Percentiles rank a stretch among this genome's conserved stretches.
Conservation (phyloP, 2,888 invertebrate species). For the Apeira syringaria region DNA sequence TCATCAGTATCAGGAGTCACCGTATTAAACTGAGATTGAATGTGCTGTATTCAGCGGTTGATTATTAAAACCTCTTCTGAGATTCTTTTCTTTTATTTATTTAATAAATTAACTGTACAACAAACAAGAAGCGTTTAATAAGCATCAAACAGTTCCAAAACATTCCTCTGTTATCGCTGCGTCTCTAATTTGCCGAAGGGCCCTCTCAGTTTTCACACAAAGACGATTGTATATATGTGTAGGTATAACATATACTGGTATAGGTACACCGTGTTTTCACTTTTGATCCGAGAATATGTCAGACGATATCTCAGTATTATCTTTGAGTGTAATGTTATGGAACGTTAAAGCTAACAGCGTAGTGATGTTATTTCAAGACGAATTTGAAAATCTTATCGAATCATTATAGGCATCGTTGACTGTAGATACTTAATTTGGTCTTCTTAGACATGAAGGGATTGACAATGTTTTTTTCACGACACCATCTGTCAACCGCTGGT, state of each 20-base stretch:
- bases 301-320: constrained; percentile 23
- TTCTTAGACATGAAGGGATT: no score
- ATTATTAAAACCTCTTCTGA: no score
- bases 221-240: no score
- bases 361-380: constrained; percentile 11
- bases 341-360: constrained; percentile 7
- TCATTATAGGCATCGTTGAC: not conserved
- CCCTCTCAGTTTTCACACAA: constrained; percentile 20
- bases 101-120: no score
- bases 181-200: constrained; percentile 11
- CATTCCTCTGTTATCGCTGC: constrained; percentile 21
- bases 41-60: no score
- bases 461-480: no score
- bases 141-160: constrained; percentile 1
- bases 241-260: constrained; percentile 11
- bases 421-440: no score
- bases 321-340: constrained; percentile 17
- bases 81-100: no score
- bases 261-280: constrained; percentile 2
- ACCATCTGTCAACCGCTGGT: no score
- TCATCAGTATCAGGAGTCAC: no score
- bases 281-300: constrained; percentile 18
- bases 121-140: no score
- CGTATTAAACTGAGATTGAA: no score
- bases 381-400: not conserved